Evolutionary conservation across 2,113 vertebrate genomes (phyloP), one percentile per base, ranked within the genome.

Genomic region (Guaruba guarouba): DNA sequence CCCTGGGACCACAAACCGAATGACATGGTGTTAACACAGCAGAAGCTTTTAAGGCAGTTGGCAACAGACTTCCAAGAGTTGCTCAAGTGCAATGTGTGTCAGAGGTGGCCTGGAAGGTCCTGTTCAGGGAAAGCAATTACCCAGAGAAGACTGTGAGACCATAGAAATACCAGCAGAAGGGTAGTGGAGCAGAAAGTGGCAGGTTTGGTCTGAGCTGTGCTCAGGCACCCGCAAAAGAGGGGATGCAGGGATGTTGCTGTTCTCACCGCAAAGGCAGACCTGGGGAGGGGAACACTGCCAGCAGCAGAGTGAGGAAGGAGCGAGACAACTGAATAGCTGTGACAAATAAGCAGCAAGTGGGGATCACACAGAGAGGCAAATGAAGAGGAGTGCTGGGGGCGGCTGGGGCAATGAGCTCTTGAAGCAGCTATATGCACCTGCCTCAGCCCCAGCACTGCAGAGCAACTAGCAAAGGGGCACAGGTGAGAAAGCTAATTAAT

Each of bases 241-340:
- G 13, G 6, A 35, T 17, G 39, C 19, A 5, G 54, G 17, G n/a
- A 27, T 29, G 0, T 8, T 16, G 67, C 67, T 18, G 76, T 17
- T 52, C 37, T 35, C 0, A 7, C 1, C 0, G 28, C 48, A 55
- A n/a, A 12, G 27, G 7, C 22, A 6, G 6, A 5, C 28, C 15
- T 10, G 18, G 10, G 37, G 6, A 54, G 25, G 28, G n/a, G 15
- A 31, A 2, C 0, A 1, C 1, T 22, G 66, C 31, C 37, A 54
- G 87, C 74, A 39, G 51, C 62, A 0, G 1, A 27, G 66, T 28
- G 9, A 52, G 35, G n/a, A 86, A 52, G 35, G 24, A 55, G 8
- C 0, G 2, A 77, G 51, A 49, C 22, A 44, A 13, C 19, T 44
- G 57, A 61, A 74, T 35, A 68, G 59, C 67, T 59, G 41, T 81